Percentiles rank a stretch among this genome's conserved stretches.
These are phyloP conservation scores for Pampus argenteus DNA, from an alignment of 2,797 vertebrate species.

Conservation along the genomic window DNA sequence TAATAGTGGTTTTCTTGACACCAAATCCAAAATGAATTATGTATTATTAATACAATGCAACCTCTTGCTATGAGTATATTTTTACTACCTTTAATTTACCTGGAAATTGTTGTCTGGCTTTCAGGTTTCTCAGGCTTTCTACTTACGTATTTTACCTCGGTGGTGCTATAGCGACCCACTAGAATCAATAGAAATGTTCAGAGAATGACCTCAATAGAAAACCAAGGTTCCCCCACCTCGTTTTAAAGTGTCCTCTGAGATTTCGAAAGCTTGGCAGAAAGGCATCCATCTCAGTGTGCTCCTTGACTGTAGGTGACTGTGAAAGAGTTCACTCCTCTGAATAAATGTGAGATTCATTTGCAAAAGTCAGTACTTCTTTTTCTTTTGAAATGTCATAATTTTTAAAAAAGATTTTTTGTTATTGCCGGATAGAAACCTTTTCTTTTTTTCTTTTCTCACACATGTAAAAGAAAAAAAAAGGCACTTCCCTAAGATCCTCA, in stretches of 20 bases:
- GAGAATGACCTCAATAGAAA: constrained; percentile 56
- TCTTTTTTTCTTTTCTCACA: constrained; percentile 14
- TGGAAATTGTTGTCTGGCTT: constrained; percentile 22
- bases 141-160: constrained; percentile 12
- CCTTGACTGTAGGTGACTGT: constrained; percentile 48
- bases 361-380: constrained; percentile 45
- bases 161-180: constrained; percentile 45
- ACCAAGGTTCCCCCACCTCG: constrained; percentile 61
- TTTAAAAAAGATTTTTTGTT: constrained; percentile 20
- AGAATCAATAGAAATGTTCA: constrained; percentile 68
- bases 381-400: constrained; percentile 13
- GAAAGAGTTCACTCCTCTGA: constrained; percentile 32
- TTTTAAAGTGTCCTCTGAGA: constrained; percentile 68
- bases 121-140: constrained; percentile 35
- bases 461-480: constrained; percentile 32
- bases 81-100: constrained; percentile 18
- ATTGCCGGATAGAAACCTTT: constrained; percentile 27
- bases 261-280: constrained; percentile 58
- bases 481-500: constrained; percentile 59
- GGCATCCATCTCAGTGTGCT: constrained; percentile 66
- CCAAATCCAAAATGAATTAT: constrained; percentile 8
- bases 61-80: neutral
- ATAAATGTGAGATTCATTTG: constrained; percentile 40
- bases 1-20: neutral
- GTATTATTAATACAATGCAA: neutral